phyloP scores from a whole-genome alignment of 2,113 vertebrate genomes.

The Lepisosteus oculatus region DNA sequence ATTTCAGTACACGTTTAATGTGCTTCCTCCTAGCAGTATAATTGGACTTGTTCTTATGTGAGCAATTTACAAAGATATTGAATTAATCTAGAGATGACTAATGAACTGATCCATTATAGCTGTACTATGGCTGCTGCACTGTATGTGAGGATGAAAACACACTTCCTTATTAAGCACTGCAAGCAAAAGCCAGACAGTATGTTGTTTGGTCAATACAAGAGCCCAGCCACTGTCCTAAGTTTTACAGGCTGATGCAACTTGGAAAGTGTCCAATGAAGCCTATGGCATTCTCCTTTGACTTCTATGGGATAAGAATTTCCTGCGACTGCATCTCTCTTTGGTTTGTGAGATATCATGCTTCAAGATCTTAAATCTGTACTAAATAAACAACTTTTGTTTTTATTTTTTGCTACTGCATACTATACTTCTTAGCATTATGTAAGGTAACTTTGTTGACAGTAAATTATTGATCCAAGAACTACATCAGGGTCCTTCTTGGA shows the following conservation, averaged over 20 bases:
- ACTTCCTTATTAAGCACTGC: not conserved
- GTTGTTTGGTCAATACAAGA: not conserved
- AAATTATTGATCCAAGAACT: too few relatives aligned
- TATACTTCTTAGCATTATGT: too few relatives aligned
- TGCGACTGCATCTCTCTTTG: not conserved
- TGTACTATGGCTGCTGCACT: not conserved
- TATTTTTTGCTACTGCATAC: too few relatives aligned
- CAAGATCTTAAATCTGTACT: too few relatives aligned
- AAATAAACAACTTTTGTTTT: too few relatives aligned
- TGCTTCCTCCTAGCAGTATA: not conserved
- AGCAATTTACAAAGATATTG: not conserved
- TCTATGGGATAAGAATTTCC: too few relatives aligned
- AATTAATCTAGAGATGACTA: not conserved
- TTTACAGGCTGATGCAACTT: not conserved
- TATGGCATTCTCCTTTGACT: not conserved
- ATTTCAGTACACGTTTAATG: not conserved
- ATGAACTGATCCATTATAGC: constrained; percentile 7
- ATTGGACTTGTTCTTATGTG: not conserved
- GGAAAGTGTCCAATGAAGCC: not conserved
- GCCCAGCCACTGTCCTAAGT: not conserved
- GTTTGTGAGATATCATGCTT: not conserved
- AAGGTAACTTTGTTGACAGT: too few relatives aligned
- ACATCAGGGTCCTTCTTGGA: too few relatives aligned
- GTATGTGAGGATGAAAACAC: not conserved
- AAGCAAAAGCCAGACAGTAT: not conserved